A percentile compares a stretch with the other conserved stretches of the same genome.
phyloP scores from a whole-genome alignment of 2,113 vertebrate genomes.

The Egretta garzetta region DNA sequence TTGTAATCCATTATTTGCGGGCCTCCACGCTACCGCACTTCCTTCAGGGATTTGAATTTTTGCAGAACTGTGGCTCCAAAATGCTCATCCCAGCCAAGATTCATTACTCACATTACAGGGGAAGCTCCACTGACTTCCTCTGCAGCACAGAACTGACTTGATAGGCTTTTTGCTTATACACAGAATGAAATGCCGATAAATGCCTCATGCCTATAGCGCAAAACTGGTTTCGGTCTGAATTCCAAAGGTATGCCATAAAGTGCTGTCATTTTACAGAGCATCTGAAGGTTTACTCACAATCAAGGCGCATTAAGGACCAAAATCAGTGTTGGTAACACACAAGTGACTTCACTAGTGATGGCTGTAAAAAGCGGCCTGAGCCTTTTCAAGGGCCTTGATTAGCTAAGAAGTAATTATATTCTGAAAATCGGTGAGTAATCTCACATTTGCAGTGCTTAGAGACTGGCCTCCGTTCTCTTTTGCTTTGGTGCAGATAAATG shows the following conservation, averaged over 20 bases:
- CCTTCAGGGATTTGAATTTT: slow-evolving; percentile 67
- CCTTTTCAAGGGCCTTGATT: not conserved
- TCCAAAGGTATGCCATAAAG: slow-evolving; percentile 6
- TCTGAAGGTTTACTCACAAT: not conserved
- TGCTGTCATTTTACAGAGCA: not conserved
- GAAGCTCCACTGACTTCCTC: slow-evolving; percentile 54
- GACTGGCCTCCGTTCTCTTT: accelerated
- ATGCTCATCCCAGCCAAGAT: slow-evolving; percentile 63
- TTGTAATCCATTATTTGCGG: slow-evolving; percentile 64
- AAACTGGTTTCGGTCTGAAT: not conserved
- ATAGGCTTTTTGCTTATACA: not conserved
- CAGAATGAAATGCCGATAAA: slow-evolving; percentile 4
- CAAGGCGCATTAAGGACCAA: not conserved
- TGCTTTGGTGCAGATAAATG: not conserved
- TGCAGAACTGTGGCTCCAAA: slow-evolving; percentile 63
- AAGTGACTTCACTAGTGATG: not conserved
- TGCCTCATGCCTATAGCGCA: not conserved
- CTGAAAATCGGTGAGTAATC: slow-evolving; percentile 1
- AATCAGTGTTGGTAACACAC: not conserved
- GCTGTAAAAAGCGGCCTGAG: not conserved
- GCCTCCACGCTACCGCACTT: slow-evolving; percentile 52
- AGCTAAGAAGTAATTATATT: not conserved
- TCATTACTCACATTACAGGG: slow-evolving; percentile 60
- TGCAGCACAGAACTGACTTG: not conserved
- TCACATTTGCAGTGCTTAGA: not conserved